Base-by-base conservation (phyloP, 2,888 invertebrate genomes). In the Epinotia brunnichana region DNA sequence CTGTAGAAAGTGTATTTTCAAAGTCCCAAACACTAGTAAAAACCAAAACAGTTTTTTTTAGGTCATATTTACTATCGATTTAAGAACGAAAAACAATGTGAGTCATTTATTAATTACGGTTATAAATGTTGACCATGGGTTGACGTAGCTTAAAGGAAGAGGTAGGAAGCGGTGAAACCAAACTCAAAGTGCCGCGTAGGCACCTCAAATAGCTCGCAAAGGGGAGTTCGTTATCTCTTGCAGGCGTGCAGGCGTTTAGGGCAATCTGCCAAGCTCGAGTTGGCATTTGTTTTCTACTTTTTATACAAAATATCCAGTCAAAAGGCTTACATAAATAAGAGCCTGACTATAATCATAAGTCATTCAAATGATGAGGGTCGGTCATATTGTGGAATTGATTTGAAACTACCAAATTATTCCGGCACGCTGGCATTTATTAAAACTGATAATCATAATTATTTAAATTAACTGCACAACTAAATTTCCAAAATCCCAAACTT, bases 201-300 rank as follows among this genome's bases (percentile, higher is more conserved):
- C 62, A 19, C 19, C 61, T 41, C 61, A 69, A 62, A 69, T 54
- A 44, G 60, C 48, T 69, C 53, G 69, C 69, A 69, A 69, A 69
- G 69, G 44, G 48, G 62, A 54, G 61, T 54, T 69, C 61, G 44
- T 62, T 62, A 69, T 69, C 54, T 56, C 41, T 53, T 68, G 60
- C 69, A 53, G n/a, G 51, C 69, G 21, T 60, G 41, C 60, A 51
- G 69, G 69, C 69, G 54, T 61, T 69, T 53, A 61, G 60, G 53
- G 60, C 66, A 66, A 69, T 35, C 41, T 61, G 69, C 51, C 51
- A 69, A 69, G 53, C 57, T 48, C 15, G 13, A 69, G 39, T 41
- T 66, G 15, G 66, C 10, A 39, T 13, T 64, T 21, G 39, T 54
- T 21, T 54, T 54, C 21, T 66, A 19, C 11, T 19, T 54, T n/a